phyloP scores from a whole-genome alignment of 2,888 invertebrate genomes.

The Augochlorella aurata region DNA sequence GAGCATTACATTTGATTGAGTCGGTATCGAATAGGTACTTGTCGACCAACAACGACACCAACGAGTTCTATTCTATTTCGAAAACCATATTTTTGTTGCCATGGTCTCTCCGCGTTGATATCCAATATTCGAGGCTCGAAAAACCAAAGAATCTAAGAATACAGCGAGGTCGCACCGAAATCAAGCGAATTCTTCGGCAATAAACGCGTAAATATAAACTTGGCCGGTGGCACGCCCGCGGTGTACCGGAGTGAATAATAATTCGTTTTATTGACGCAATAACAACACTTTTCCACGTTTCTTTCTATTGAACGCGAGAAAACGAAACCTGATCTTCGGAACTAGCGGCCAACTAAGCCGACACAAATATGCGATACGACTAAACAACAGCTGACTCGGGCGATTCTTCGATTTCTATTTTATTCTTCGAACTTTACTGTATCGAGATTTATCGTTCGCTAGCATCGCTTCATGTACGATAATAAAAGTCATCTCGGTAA shows the following conservation, averaged over 20 bases:
- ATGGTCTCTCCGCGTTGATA: constrained; percentile 35
- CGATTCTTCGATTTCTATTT: not conserved
- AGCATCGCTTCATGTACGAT: not conserved
- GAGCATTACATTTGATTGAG: not conserved
- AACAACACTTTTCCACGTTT: constrained; percentile 33
- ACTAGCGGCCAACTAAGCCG: constrained; percentile 37
- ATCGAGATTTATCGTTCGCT: no score
- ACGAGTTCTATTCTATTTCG: constrained; percentile 20
- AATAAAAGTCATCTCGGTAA: not conserved
- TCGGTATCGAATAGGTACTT: not conserved
- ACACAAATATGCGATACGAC: constrained; percentile 6
- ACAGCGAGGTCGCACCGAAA: constrained; percentile 55
- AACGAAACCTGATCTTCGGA: constrained; percentile 35
- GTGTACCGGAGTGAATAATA: constrained; percentile 45
- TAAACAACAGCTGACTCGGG: not conserved
- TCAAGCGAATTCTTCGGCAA: constrained; percentile 62
- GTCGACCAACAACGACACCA: not conserved
- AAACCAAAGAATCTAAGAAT: constrained; percentile 60
- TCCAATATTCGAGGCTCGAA: constrained; percentile 46
- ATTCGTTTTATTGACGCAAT: constrained; percentile 57
- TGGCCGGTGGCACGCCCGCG: constrained; percentile 55
- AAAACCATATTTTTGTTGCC: constrained; percentile 34
- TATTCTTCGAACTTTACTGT: no score
- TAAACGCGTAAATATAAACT: constrained; percentile 74
- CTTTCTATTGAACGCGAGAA: constrained; percentile 32